Evolutionary conservation across 2,888 invertebrate genomes (phyloP).

Genomic region (Sphecodes monilicornis): DNA sequence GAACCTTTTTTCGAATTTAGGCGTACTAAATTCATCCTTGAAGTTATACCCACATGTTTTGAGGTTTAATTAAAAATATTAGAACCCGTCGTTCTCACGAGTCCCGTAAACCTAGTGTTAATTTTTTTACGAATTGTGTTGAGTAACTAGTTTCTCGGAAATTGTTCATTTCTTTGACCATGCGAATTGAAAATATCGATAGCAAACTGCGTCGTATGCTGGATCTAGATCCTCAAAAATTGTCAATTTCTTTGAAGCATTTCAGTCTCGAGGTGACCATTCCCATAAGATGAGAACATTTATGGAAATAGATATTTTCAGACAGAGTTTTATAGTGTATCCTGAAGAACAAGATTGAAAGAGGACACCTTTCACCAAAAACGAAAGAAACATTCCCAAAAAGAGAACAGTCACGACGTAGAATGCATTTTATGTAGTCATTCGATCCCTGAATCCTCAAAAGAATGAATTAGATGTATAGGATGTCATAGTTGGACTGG

Average conservation of each 20-base stretch:
- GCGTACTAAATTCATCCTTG: too few species aligned
- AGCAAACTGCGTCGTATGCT: too few species aligned
- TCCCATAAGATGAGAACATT: not conserved
- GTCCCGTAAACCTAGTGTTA: too few species aligned
- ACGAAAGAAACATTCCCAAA: not conserved
- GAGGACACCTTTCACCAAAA: not conserved
- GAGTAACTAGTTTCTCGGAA: too few species aligned
- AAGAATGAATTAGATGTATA: not conserved
- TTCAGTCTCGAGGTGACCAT: not conserved
- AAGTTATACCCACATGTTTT: too few species aligned
- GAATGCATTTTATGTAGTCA: not conserved
- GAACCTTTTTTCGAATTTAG: too few species aligned
- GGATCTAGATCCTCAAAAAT: too few species aligned
- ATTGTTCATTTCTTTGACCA: too few species aligned
- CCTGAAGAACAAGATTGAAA: not conserved
- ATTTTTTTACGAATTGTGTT: too few species aligned
- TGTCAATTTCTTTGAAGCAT: too few species aligned
- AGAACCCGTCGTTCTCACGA: too few species aligned
- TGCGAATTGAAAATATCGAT: not conserved
- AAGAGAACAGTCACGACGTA: not conserved
- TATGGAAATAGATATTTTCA: not conserved
- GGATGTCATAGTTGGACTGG: not conserved
- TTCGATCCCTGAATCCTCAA: not conserved
- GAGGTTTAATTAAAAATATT: too few species aligned
- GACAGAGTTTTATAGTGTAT: not conserved